Evolutionary conservation across 2,888 invertebrate genomes (phyloP), one percentile per base, ranked within the genome.

Genomic region (Bombylius major): DNA sequence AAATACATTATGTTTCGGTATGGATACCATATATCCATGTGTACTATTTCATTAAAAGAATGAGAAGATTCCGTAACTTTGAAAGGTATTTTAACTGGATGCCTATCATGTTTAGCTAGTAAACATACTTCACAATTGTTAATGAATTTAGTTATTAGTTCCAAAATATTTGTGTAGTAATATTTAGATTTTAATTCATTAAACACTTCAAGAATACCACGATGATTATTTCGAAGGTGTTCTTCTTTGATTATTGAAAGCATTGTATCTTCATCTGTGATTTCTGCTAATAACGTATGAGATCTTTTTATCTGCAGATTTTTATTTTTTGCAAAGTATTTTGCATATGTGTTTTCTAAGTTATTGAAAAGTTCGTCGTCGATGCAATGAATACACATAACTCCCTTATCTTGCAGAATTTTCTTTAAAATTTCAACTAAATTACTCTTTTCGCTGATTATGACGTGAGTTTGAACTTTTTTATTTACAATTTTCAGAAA

Each of bases 381-480:
- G 36, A 42, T 54, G n/a, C n/a, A n/a, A n/a, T n/a, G n/a, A n/a
- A n/a, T n/a, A n/a, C n/a, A n/a, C n/a, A n/a, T n/a, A n/a, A n/a
- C n/a, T n/a, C n/a, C n/a, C n/a, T n/a, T n/a, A 5, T 50, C 50
- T 5, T 32, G 7, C 42, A 49, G 12, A 4, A 44, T 13, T 54
- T 32, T 42, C 36, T 50, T 33, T 6, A 50, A 14, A 4, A 45
- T n/a, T 6, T 33, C 46, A 33, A 34, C 33, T 14, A 46, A 14
- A n/a, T 34, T 46, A 34, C 33, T 46, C 14, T 33, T 14, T 45
- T 46, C 50, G 36, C 50, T 34, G 36, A 53, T 36, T 23, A 23
- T 39, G 23, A 54, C 36, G 33, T 51, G n/a, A 51, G 51, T 53
- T 50, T 57, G 57, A 47, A 42, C 48, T 52, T 57, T 57, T 34